phyloP scores from a whole-genome alignment of 1,140 invertebrate genomes.

The Callitettix versicolor region DNA sequence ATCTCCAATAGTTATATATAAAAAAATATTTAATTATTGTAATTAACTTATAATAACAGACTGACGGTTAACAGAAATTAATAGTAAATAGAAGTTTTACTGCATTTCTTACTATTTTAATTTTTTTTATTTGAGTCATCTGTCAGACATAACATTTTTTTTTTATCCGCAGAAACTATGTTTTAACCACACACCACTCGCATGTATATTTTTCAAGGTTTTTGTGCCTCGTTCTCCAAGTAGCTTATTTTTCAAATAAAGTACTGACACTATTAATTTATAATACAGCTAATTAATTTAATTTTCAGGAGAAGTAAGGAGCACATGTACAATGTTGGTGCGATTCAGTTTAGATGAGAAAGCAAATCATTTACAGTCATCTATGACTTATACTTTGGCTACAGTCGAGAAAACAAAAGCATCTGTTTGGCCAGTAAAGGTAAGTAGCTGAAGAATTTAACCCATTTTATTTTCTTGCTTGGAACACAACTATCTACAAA shows the following conservation, averaged over 20 bases:
- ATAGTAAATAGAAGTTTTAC: too few species aligned
- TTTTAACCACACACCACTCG: background rate
- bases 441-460: slow-evolving; percentile 16
- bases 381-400: slow-evolving; percentile 10
- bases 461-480: background rate
- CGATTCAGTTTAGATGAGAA: slow-evolving; percentile 13
- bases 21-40: too few species aligned
- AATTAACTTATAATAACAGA: too few species aligned
- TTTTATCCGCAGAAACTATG: too few species aligned
- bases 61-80: too few species aligned
- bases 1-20: too few species aligned
- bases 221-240: background rate
- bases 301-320: slow-evolving; percentile 18
- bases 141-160: too few species aligned
- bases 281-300: background rate
- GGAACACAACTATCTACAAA: too few species aligned
- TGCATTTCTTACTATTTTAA: too few species aligned
- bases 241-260: background rate
- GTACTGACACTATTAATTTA: background rate
- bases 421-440: slow-evolving; percentile 21
- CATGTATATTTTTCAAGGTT: background rate
- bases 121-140: too few species aligned
- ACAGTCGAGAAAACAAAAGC: slow-evolving; percentile 9
- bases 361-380: slow-evolving; percentile 13
- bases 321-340: slow-evolving; percentile 14